Conservation (phyloP, 2,797 vertebrate genomes). For the Eremophila alpestris region DNA sequence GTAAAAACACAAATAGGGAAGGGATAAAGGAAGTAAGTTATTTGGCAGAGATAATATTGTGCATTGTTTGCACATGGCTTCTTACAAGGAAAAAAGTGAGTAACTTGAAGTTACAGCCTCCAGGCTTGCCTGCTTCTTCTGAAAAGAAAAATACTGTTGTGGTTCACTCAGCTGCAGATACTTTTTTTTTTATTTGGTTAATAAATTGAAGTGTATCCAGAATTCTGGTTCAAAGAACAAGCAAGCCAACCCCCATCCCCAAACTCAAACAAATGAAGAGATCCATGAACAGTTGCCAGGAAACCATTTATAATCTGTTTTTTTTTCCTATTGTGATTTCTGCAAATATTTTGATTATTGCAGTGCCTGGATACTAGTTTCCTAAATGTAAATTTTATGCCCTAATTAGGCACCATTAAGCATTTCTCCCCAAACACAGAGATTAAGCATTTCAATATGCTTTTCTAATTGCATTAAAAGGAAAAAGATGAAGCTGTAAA, state of each 20-base stretch:
- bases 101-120: background rate
- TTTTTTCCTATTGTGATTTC: background rate
- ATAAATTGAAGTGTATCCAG: background rate
- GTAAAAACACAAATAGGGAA: background rate
- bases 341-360: constrained; percentile 48
- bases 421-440: constrained; percentile 3
- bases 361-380: background rate
- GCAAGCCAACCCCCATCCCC: background rate
- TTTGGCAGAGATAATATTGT: background rate
- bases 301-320: background rate
- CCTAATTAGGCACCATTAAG: constrained; percentile 29
- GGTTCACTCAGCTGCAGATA: background rate
- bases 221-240: background rate
- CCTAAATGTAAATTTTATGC: constrained; percentile 19
- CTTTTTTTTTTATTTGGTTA: background rate
- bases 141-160: background rate
- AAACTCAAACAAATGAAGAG: background rate
- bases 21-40: background rate
- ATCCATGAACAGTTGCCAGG: background rate
- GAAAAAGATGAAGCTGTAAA: background rate
- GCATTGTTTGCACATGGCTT: background rate
- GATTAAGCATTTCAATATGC: background rate
- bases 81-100: background rate
- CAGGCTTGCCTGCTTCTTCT: background rate
- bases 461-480: constrained; percentile 26